phyloP scores from a whole-genome alignment of 2,113 vertebrate species.

The Crotophaga sulcirostris region DNA sequence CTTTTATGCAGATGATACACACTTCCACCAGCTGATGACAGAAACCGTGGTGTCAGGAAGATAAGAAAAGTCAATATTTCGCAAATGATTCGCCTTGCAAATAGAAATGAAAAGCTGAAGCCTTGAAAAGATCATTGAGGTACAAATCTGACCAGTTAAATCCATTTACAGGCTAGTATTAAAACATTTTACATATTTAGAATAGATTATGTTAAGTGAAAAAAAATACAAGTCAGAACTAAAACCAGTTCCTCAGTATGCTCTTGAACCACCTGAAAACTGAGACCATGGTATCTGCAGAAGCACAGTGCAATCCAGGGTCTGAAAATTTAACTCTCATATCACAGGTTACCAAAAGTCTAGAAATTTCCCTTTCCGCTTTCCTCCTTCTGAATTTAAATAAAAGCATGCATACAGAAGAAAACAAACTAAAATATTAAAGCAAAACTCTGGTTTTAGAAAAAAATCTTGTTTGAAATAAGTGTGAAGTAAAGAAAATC shows the following conservation, averaged over 20 bases:
- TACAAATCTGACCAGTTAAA: neutral
- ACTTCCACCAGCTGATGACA: neutral
- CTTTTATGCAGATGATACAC: neutral
- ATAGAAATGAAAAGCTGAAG: neutral
- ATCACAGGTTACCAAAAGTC: neutral
- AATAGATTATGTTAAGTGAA: neutral
- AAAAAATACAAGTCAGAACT: neutral
- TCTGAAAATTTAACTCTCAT: neutral
- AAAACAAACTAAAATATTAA: neutral
- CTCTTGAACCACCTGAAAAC: neutral
- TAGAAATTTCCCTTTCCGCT: neutral
- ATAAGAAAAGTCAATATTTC: neutral
- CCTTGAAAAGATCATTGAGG: neutral
- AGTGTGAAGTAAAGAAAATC: neutral
- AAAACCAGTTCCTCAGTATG: neutral
- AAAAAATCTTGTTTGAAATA: neutral
- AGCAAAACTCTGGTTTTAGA: neutral
- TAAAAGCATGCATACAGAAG: neutral
- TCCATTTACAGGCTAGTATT: neutral
- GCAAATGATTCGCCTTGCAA: neutral
- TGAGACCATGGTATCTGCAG: neutral
- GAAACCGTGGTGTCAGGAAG: neutral
- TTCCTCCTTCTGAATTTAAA: neutral
- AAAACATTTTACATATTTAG: neutral
- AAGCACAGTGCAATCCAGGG: neutral